phyloP scores from a whole-genome alignment of 2,888 invertebrate genomes.

The Bruchidius siliquastri region DNA sequence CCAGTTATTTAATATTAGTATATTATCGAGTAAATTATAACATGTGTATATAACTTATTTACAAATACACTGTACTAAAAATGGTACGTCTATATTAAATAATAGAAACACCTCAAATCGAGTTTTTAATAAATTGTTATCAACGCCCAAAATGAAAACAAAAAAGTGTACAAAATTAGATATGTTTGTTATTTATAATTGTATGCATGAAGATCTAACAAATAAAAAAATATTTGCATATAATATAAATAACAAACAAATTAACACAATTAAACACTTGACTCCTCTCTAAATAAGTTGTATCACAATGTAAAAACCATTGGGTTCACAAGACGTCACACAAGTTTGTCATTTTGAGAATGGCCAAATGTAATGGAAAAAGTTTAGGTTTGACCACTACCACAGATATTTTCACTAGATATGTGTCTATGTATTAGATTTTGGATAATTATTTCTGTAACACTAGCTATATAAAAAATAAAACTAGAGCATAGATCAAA shows the following conservation, averaged over 20 bases:
- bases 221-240: constrained; percentile 21
- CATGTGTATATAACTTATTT: constrained; percentile 34
- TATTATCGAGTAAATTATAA: constrained; percentile 31
- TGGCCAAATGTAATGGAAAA: background rate
- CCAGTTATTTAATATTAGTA: constrained; percentile 17
- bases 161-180: constrained; percentile 22
- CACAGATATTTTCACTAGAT: background rate
- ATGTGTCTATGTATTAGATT: too few relatives aligned
- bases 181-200: constrained; percentile 17
- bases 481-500: too few relatives aligned
- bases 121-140: constrained; percentile 27
- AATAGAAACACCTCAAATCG: constrained; percentile 31
- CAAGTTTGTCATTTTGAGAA: constrained; percentile 23
- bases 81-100: constrained; percentile 29
- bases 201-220: constrained; percentile 9
- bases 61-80: constrained; percentile 33
- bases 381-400: background rate
- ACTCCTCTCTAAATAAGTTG: constrained; percentile 29
- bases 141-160: constrained; percentile 29
- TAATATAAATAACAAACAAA: constrained; percentile 21
- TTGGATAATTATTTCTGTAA: too few relatives aligned
- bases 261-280: constrained; percentile 19
- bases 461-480: too few relatives aligned
- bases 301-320: constrained; percentile 31
- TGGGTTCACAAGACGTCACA: constrained; percentile 23